Conservation (phyloP, 1,140 invertebrate species). For the Diabrotica virgifera region DNA sequence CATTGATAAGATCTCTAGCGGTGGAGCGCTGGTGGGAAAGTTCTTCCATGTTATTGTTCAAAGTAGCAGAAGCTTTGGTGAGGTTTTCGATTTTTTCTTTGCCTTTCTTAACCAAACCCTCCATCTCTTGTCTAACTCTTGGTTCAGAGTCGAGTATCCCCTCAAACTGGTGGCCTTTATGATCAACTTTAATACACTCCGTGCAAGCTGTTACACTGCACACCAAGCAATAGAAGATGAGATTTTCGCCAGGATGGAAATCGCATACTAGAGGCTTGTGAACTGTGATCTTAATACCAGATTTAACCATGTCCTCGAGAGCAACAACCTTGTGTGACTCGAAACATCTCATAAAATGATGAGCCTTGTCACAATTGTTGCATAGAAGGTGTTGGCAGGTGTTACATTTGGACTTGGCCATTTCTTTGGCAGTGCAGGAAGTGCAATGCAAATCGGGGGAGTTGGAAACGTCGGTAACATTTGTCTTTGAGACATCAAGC, state of each 20-base stretch:
- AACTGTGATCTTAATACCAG: constrained; percentile 67
- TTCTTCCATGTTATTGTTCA: constrained; percentile 78
- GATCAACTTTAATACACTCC: constrained; percentile 75
- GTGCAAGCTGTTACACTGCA: constrained; percentile 81
- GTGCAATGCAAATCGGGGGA: constrained; percentile 78
- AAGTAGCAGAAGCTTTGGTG: constrained; percentile 66
- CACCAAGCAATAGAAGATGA: constrained; percentile 77
- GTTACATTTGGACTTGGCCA: constrained; percentile 85
- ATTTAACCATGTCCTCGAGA: constrained; percentile 81
- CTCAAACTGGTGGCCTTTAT: constrained; percentile 80
- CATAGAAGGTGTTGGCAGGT: constrained; percentile 93
- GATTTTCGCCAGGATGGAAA: constrained; percentile 70
- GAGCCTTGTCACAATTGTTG: constrained; percentile 88
- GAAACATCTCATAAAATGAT: constrained; percentile 92
- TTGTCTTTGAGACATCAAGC: constrained; percentile 79
- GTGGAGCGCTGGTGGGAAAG: constrained; percentile 81
- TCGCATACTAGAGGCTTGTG: constrained; percentile 81
- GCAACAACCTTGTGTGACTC: constrained; percentile 86
- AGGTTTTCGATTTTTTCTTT: constrained; percentile 71
- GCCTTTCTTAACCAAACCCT: constrained; percentile 68
- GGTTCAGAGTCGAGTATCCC: constrained; percentile 69
- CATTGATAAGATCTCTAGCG: constrained; percentile 79
- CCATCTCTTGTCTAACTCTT: constrained; percentile 71
- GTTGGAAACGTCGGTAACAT: constrained; percentile 79
- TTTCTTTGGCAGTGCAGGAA: constrained; percentile 84